A percentile compares a stretch with the other conserved stretches of the same genome.
These are phyloP conservation scores for Silurus lanzhouensis DNA, from an alignment of 2,797 vertebrate species.

Conservation along the genomic window DNA sequence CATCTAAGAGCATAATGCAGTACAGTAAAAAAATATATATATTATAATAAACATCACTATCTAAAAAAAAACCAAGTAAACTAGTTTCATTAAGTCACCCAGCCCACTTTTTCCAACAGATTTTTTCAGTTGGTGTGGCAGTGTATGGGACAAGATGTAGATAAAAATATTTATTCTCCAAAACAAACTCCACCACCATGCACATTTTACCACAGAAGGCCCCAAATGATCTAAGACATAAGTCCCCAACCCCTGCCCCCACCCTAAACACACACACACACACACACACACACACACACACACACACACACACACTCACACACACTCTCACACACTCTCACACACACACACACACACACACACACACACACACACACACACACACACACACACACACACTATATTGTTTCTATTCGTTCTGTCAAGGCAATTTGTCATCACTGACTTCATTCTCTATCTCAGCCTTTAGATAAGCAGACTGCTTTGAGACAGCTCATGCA, in stretches of 20 bases:
- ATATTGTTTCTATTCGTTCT: conserved; percentile 76
- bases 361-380: conserved; percentile 49
- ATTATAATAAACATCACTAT: neutral
- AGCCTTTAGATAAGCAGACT: conserved; percentile 65
- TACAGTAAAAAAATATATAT: neutral
- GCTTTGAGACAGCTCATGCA: conserved; percentile 59
- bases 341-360: conserved; percentile 31
- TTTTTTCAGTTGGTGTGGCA: conserved; percentile 7
- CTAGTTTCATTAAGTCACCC: neutral
- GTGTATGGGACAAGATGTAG: neutral
- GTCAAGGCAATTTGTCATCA: conserved; percentile 76
- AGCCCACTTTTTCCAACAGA: conserved; percentile 18
- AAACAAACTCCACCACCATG: conserved; percentile 45
- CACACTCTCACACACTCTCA: conserved; percentile 61
- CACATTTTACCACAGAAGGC: conserved; percentile 61
- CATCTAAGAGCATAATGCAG: neutral
- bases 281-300: conserved; percentile 54
- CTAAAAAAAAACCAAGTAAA: conserved; percentile 12
- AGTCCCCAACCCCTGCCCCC: conserved; percentile 44
- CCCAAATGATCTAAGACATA: conserved; percentile 65
- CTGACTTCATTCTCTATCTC: conserved; percentile 63
- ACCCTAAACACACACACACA: conserved; percentile 35
- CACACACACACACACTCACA: conserved; percentile 22
- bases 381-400: conserved; percentile 62
- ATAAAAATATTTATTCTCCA: conserved; percentile 31